Percentiles rank a stretch among this genome's conserved stretches.
phyloP scores from a whole-genome alignment of 2,888 invertebrate species.

The Blastobasis lacticolella region DNA sequence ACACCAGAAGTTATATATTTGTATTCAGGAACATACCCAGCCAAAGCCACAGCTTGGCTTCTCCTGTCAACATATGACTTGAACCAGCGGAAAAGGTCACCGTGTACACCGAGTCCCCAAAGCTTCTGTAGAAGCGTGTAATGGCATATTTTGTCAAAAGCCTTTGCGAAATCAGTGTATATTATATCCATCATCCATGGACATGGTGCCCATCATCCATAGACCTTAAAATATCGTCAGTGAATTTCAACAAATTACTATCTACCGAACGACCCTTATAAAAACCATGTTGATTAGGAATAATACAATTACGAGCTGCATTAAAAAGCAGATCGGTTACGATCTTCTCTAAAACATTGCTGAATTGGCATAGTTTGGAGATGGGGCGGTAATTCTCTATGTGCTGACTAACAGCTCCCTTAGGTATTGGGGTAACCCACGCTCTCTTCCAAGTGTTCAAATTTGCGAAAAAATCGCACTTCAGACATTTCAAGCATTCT shows the following conservation, averaged over 20 bases:
- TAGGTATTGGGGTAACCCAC: not conserved
- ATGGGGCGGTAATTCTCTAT: not conserved
- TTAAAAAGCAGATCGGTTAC: not conserved
- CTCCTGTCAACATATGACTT: not conserved
- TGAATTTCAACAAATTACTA: too few species aligned
- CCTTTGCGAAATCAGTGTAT: not conserved
- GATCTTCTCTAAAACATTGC: not conserved
- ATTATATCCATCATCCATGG: too few species aligned
- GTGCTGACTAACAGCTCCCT: not conserved
- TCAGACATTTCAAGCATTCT: too few species aligned
- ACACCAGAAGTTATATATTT: not conserved
- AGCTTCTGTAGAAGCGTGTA: not conserved
- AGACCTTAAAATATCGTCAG: not conserved
- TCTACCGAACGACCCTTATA: too few species aligned
- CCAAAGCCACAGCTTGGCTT: not conserved
- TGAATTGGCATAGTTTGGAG: not conserved
- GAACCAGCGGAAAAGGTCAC: not conserved
- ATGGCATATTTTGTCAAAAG: not conserved
- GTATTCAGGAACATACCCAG: not conserved
- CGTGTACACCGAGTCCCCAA: not conserved
- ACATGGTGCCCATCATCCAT: not conserved
- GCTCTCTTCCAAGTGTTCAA: not conserved
- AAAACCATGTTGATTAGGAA: too few species aligned
- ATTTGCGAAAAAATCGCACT: too few species aligned
- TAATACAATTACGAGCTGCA: too few species aligned